Evolutionary conservation across 2,888 invertebrate species (phyloP).

Genomic region (Drosophila setosimentum): DNA sequence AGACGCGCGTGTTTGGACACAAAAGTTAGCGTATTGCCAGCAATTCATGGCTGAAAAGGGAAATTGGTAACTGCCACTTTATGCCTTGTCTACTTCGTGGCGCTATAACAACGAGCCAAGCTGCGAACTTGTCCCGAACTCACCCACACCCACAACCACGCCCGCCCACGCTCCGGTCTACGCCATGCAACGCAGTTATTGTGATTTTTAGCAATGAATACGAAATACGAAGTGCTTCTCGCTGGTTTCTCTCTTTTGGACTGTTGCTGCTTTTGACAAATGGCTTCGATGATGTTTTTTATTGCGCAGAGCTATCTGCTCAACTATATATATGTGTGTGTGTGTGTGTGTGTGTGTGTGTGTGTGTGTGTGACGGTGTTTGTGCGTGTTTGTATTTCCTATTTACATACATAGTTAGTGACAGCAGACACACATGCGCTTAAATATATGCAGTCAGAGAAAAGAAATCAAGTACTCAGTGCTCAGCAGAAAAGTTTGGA

Average conservation of each 20-base stretch:
- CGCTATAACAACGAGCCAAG: constrained; percentile 53
- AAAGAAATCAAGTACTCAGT: neutral
- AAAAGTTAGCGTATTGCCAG: constrained; percentile 64
- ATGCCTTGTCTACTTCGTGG: constrained; percentile 62
- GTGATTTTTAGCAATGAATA: constrained; percentile 80
- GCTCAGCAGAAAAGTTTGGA: neutral
- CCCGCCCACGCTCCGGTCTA: constrained; percentile 2
- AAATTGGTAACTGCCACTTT: constrained; percentile 53
- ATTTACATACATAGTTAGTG: constrained; percentile 41
- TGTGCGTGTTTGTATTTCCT: constrained; percentile 26
- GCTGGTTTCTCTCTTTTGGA: constrained; percentile 2
- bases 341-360: constrained; percentile 25
- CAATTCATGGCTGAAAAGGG: constrained; percentile 30
- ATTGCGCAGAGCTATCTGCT: constrained; percentile 69
- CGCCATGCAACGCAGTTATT: constrained; percentile 53
- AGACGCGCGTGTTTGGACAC: constrained; percentile 73
- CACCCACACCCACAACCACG: neutral
- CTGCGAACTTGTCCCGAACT: constrained; percentile 5
- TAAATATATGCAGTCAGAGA: constrained; percentile 7
- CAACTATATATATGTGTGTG: constrained; percentile 35
- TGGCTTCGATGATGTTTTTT: constrained; percentile 79
- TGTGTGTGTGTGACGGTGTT: neutral
- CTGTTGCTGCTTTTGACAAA: constrained; percentile 73
- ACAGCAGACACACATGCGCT: constrained; percentile 33
- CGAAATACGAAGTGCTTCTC: constrained; percentile 58